Conservation (phyloP, 2,888 invertebrate genomes). For the Phorcus lineatus region DNA sequence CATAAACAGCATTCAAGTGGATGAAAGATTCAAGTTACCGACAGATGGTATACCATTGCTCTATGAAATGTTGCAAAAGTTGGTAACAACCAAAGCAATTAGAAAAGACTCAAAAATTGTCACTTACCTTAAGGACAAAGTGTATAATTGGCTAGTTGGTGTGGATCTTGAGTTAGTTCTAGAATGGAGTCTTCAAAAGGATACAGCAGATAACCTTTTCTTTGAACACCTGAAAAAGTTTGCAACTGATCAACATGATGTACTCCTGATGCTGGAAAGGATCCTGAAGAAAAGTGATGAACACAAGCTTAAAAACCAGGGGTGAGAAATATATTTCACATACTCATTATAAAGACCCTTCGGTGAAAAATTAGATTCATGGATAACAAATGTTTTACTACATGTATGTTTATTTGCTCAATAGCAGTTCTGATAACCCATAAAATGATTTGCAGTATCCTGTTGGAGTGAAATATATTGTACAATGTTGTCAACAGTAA, state of each 20-base stretch:
- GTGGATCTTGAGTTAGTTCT: not conserved
- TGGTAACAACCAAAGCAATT: not conserved
- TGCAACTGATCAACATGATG: not conserved
- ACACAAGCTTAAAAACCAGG: too few relatives aligned
- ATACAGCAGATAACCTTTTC: not conserved
- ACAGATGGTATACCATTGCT: not conserved
- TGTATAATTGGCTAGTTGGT: not conserved
- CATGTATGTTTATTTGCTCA: too few relatives aligned
- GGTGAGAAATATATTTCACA: too few relatives aligned
- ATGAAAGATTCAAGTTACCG: not conserved
- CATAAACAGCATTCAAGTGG: not conserved
- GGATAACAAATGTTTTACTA: too few relatives aligned
- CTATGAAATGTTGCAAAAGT: not conserved
- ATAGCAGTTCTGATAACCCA: too few relatives aligned
- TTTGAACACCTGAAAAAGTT: not conserved
- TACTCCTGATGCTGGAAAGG: too few relatives aligned
- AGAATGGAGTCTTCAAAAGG: not conserved
- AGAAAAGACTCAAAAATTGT: not conserved
- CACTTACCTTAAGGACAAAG: not conserved
- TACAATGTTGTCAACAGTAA: too few relatives aligned
- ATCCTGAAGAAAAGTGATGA: too few relatives aligned
- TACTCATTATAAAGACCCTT: too few relatives aligned
- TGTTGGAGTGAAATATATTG: too few relatives aligned
- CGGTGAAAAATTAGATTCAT: too few relatives aligned
- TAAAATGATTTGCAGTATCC: too few relatives aligned